Evolutionary conservation across 2,888 invertebrate genomes (phyloP).

Genomic region (Listrodromus nycthemerus): DNA sequence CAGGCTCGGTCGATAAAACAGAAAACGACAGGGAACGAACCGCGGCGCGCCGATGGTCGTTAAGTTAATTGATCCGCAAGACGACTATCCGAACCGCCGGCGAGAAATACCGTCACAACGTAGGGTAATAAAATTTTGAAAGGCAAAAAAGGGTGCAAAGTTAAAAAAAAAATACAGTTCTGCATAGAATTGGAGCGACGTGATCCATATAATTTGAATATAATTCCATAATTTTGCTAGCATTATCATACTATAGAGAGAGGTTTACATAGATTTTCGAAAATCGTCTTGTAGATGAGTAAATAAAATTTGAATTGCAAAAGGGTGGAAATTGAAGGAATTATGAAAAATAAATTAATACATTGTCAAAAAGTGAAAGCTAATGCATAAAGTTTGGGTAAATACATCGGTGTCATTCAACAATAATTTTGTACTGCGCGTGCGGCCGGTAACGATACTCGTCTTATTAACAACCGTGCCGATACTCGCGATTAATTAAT

Average conservation of each 20-base stretch:
- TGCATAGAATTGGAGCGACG: no score
- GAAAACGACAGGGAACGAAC: constrained; percentile 16
- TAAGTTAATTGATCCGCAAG: constrained; percentile 75
- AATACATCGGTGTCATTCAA: constrained; percentile 6
- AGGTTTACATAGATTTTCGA: no score
- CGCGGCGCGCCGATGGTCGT: constrained; percentile 64
- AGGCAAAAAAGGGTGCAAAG: no score
- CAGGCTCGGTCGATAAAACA: neutral
- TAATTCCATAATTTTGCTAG: no score
- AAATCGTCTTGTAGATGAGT: no score
- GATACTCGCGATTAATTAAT: constrained; percentile 57
- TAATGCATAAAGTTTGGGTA: neutral
- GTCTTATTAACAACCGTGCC: constrained; percentile 45
- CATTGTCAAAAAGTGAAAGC: neutral
- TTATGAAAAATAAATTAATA: neutral
- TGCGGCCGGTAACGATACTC: constrained; percentile 30
- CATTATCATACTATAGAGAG: neutral
- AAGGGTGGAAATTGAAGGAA: neutral
- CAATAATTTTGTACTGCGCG: constrained; percentile 31
- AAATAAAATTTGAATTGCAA: no score
- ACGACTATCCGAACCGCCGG: constrained; percentile 61
- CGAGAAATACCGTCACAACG: neutral
- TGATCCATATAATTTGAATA: no score
- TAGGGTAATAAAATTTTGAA: no score
- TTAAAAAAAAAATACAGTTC: no score